phyloP scores from a whole-genome alignment of 2,797 vertebrate genomes.

The Luscinia megarhynchos region DNA sequence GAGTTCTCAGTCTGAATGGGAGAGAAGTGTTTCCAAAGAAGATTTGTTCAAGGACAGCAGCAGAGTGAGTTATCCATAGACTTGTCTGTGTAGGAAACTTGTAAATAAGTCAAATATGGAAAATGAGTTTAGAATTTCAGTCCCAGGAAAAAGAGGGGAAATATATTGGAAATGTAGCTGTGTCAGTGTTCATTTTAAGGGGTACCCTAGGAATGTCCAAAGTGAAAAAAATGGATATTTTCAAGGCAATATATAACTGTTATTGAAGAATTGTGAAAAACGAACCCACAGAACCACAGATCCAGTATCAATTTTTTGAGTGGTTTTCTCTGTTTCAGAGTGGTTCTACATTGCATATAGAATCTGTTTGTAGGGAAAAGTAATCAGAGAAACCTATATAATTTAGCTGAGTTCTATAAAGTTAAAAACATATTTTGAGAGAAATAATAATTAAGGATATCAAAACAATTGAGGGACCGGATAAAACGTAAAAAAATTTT shows the following conservation, averaged over 20 bases:
- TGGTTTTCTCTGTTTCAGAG: background rate
- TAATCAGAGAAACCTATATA: background rate
- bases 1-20: background rate
- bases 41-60: background rate
- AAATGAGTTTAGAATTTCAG: background rate
- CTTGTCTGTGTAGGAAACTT: background rate
- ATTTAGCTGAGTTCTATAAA: background rate
- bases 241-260: background rate
- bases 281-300: accelerated
- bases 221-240: background rate
- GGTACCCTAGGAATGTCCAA: background rate
- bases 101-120: background rate
- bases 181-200: background rate
- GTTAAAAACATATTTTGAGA: background rate
- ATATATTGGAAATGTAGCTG: background rate
- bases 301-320: background rate
- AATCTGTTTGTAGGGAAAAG: background rate
- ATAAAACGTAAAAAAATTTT: background rate
- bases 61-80: background rate
- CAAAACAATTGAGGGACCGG: background rate
- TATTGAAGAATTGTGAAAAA: background rate
- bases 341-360: background rate
- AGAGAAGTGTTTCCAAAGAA: background rate
- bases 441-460: background rate
- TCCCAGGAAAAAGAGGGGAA: background rate